Base-by-base conservation (phyloP, 2,888 invertebrate species). In the Nematopogon swammerdamellus region DNA sequence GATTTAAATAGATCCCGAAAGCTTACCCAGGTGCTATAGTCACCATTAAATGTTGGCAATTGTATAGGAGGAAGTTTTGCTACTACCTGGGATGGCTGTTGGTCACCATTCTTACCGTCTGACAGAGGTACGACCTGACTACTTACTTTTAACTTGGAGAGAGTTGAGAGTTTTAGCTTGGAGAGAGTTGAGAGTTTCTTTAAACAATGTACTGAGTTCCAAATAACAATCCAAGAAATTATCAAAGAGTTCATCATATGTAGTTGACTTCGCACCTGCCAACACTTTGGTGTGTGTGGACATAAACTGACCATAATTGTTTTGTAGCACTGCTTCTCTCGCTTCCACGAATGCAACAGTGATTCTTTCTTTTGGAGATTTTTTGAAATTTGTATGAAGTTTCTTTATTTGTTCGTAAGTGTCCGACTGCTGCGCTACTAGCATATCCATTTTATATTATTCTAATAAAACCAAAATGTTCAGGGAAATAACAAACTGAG, bases 161-260 rank as follows among this genome's bases (percentile, higher is more conserved):
- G 55, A 59, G 59, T 47, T 59, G 55, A 5, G 55, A 54, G 10
- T 59, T 52, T 10, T 56, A 52, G 6, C 25, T n/a, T n/a, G n/a
- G 45, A 50, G 57, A 50, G 44, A 55, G 11, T 14, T 36, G 3
- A 36, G 3, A 3, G 8, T 36, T 36, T 36, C 36, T 36, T 36
- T 36, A 6, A 8, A 36, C 36, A 36, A 36, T 36, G 36, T 36
- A 14, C 36, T 36, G 3, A 36, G 8, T 36, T 36, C 36, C 14
- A 36, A 14, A 14, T 14, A 36, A 36, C 3, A 14, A 14, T 36
- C 36, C 3, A 36, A 14, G 11, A 36, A 36, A 14, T 36, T 14
- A 36, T 36, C 36, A 14, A 14, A 36, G 6, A 36, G n/a, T 36
- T 36, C 11, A 8, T 36, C 11, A 14, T 36, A 36, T 14, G 36